Base-by-base conservation (phyloP, 2,113 vertebrate species). In the Tyto alba region DNA sequence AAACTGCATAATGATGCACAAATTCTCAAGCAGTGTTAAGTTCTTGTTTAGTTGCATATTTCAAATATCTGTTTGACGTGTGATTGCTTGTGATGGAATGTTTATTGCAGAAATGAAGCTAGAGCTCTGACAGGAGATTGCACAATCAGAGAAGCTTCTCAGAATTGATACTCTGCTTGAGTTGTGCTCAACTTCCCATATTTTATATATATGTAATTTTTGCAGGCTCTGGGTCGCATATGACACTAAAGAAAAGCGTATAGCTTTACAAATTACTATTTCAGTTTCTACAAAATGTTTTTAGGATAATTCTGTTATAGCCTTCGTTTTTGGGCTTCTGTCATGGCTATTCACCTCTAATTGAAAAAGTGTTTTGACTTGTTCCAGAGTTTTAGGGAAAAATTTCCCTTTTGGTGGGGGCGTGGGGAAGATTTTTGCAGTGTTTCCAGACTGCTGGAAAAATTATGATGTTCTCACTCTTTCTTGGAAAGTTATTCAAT, bases 31-130 rank as follows among this genome's bases (percentile, higher is more conserved):
- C 32, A 57, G 25, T 25, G 60, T 98, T 94, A 96, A 96, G 93
- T 98, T 98, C 98, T 98, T 97, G 98, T 98, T 98, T 97, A 97
- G 98, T 98, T 96, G 95, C 98, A 98, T 99, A 98, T 98, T 98
- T 98, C 97, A 98, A 98, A 98, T 99, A 98, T 98, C 98, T 98
- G 22, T 97, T 97, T 98, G 98, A 98, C 96, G n/a, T 98, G 98
- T 98, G 98, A 98, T 95, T 98, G 98, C 98, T 98, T 98, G 98
- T 97, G 98, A 79, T 97, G 98, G 98, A 98, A 98, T 98, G 98
- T 95, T 96, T 87, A 40, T 78, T 75, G 98, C 95, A 98, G 98
- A 98, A 95, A 96, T 97, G 93, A 94, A 98, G 97, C 86, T 94
- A 93, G 91, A 98, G 91, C 96, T 98, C 41, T 97, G 98, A 80